A percentile compares a stretch with the other conserved stretches of the same genome.
Evolutionary conservation across 2,797 vertebrate genomes (phyloP).

Genomic region (Podargus strigoides): DNA sequence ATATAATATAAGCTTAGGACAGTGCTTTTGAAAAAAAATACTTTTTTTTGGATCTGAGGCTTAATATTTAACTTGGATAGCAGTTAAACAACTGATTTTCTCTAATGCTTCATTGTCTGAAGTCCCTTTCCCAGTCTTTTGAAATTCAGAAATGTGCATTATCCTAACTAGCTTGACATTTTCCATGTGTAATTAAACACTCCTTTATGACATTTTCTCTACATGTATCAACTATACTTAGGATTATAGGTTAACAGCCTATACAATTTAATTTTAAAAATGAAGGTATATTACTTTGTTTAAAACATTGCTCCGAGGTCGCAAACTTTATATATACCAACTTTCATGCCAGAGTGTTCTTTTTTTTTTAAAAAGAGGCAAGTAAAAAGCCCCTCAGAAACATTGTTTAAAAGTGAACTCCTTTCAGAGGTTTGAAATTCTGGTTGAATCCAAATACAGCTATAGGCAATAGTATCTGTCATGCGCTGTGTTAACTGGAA

Average conservation of each 20-base stretch:
- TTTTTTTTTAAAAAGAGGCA: background rate
- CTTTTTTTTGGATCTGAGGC: background rate
- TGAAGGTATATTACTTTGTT: conserved; percentile 13
- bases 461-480: background rate
- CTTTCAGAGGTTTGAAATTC: background rate
- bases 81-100: background rate
- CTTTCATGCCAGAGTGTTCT: background rate
- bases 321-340: conserved; percentile 17
- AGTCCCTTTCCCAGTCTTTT: background rate
- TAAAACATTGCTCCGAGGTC: conserved; percentile 15
- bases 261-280: conserved; percentile 9
- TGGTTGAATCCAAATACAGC: background rate
- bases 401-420: background rate
- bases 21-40: background rate
- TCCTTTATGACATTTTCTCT: too few relatives aligned
- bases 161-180: conserved; percentile 30
- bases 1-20: background rate
- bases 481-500: background rate
- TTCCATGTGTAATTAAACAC: conserved; percentile 49
- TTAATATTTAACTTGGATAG: background rate
- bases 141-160: conserved; percentile 3
- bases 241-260: conserved; percentile 24
- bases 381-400: background rate
- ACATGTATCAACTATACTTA: conserved; percentile 16
- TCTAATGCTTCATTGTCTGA: background rate